A percentile compares a stretch with the other conserved stretches of the same genome.
phyloP scores from a whole-genome alignment of 2,797 vertebrate genomes.

The Propithecus deckenii region DNA sequence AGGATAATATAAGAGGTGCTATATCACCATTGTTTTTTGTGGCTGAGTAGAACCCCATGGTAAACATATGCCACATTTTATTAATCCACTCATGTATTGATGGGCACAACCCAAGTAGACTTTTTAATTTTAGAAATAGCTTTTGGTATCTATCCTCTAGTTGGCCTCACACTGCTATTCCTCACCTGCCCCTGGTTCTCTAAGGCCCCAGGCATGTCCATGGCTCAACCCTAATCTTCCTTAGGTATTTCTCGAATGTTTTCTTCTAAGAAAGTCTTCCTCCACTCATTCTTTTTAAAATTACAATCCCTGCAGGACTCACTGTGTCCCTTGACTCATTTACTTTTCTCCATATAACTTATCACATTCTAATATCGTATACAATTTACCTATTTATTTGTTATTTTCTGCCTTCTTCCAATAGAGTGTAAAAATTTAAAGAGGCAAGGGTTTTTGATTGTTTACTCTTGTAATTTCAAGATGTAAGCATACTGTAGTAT shows the following conservation, averaged over 20 bases:
- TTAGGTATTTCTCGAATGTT: not conserved
- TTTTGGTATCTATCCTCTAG: not conserved
- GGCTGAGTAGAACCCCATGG: no score
- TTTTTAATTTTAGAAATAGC: not conserved
- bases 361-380: not conserved
- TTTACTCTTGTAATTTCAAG: not conserved
- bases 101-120: not conserved
- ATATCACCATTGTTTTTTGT: no score
- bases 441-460: not conserved
- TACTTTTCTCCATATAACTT: not conserved
- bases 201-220: not conserved
- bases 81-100: no score
- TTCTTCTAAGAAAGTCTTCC: not conserved
- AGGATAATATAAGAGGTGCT: no score
- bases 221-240: not conserved
- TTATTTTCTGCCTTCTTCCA: not conserved
- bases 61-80: no score
- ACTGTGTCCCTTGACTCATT: not conserved
- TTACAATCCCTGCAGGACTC: not conserved
- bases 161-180: not conserved
- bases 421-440: not conserved
- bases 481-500: not conserved
- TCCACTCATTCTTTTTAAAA: not conserved
- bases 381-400: not conserved
- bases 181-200: not conserved